Evolutionary conservation across 2,113 vertebrate genomes (phyloP), one percentile per base, ranked within the genome.

Genomic region (Crypturellus undulatus): DNA sequence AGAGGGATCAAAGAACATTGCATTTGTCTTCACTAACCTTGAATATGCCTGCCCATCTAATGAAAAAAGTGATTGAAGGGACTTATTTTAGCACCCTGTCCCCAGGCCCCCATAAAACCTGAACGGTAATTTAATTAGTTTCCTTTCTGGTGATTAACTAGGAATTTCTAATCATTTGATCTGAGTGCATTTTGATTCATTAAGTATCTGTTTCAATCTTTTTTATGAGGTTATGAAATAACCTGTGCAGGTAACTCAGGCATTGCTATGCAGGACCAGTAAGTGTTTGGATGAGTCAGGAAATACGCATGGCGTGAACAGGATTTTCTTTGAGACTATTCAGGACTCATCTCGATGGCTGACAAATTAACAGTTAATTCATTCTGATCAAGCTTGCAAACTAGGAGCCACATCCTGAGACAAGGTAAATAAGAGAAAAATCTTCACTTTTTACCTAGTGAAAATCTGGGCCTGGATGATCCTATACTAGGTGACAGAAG

Each of bases 81-180:
- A 71, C 63, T 95, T 77, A 81, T 72, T 88, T 95, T 81, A 92
- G 73, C 54, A 78, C 45, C 38, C 79, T 70, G 36, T 93, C 83
- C 84, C 92, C 80, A 64, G 88, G 89, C 81, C 76, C 69, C 91
- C 38, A 40, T 94, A 85, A 95, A 96, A 84, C 49, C 63, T 64
- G 80, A 94, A 85, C 30, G 87, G 82, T 93, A 97, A 91, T 97
- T 96, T 97, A 97, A 98, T 97, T 97, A 95, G 93, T 97, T 97
- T 96, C 91, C 92, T 96, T 96, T 95, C 94, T 94, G 91, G 84
- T 96, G 95, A 97, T 96, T 97, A 97, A 96, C 92, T 90, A 69
- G 89, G 88, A 97, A 88, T 81, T 85, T 86, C 94, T 96, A 95
- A 96, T 97, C 87, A 90, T 92, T 97, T 91, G 85, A 91, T 92